phyloP scores from a whole-genome alignment of 2,113 vertebrate species.

The Malaclemys terrapin region DNA sequence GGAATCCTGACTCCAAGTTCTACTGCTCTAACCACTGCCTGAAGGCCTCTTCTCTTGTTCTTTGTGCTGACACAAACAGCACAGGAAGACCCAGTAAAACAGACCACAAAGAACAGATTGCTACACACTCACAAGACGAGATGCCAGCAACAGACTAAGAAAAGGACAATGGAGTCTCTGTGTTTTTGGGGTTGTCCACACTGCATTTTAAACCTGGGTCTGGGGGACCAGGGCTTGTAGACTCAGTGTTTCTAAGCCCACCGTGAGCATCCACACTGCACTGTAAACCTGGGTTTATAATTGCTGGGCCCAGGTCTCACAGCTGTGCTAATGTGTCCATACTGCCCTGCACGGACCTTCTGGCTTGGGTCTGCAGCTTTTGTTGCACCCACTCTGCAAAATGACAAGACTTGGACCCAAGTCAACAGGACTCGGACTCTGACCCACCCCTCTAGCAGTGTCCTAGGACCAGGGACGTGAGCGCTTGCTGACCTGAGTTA shows the following conservation, averaged over 20 bases:
- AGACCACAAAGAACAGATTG: neutral
- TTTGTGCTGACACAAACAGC: neutral
- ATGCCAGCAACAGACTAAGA: neutral
- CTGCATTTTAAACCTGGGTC: too few relatives aligned
- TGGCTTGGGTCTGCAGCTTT: neutral
- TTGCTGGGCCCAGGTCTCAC: neutral
- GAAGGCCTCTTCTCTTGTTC: neutral
- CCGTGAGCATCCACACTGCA: too few relatives aligned
- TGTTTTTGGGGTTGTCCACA: neutral
- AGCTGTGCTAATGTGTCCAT: neutral
- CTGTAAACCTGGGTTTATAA: neutral
- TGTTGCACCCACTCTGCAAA: neutral
- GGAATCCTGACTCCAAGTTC: neutral
- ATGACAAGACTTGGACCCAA: neutral
- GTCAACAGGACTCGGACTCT: neutral
- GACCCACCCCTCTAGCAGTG: neutral
- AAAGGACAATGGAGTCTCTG: neutral
- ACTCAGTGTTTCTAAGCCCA: too few relatives aligned
- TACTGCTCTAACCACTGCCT: neutral
- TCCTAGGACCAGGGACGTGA: neutral
- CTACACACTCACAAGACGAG: neutral
- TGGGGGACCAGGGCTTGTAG: too few relatives aligned
- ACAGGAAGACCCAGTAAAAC: neutral
- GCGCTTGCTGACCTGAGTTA: neutral
- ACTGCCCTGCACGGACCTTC: neutral